phyloP scores from a whole-genome alignment of 2,113 vertebrate species.

The Eonycteris spelaea region DNA sequence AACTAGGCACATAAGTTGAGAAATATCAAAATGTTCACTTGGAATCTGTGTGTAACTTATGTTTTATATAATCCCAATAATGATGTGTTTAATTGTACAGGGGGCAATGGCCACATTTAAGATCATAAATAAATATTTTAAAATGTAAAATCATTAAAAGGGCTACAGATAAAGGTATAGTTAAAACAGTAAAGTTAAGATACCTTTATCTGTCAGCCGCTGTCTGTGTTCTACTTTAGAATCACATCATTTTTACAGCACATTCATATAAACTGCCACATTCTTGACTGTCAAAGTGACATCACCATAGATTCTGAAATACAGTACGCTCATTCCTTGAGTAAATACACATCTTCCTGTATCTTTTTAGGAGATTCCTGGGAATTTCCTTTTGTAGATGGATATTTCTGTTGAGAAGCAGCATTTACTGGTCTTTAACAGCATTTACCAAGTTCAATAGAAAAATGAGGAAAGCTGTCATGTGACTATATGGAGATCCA shows the following conservation, averaged over 20 bases:
- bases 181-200: conserved; percentile 46
- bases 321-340: not conserved
- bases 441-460: not conserved
- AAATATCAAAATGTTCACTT: conserved; percentile 62
- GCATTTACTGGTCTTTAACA: not conserved
- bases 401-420: not conserved
- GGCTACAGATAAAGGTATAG: not conserved
- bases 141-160: not conserved
- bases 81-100: not conserved
- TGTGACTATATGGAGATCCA: not conserved
- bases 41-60: conserved; percentile 34
- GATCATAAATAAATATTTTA: not conserved
- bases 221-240: not conserved
- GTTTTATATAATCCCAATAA: not conserved
- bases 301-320: not conserved
- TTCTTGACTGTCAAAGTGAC: not conserved
- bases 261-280: not conserved
- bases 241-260: not conserved
- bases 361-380: not conserved
- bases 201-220: conserved; percentile 23
- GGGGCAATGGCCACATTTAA: not conserved
- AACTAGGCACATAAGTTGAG: conserved; percentile 63
- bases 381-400: not conserved
- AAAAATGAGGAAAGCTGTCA: conserved; percentile 15
- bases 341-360: not conserved